Evolutionary conservation across 2,888 invertebrate species (phyloP).

Genomic region (Hoplodrina blanda): DNA sequence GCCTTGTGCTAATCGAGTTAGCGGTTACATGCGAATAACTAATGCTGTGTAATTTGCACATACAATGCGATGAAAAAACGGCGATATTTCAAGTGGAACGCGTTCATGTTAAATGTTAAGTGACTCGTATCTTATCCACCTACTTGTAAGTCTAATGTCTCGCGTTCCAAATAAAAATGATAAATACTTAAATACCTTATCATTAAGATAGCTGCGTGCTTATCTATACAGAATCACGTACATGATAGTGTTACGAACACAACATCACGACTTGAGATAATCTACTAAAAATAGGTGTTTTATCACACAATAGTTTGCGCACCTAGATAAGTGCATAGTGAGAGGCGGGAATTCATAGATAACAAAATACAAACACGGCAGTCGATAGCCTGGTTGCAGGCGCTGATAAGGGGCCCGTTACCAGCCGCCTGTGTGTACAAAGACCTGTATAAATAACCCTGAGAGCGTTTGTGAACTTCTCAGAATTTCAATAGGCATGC

Average conservation of each 20-base stretch:
- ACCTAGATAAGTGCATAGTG: slow-evolving; percentile 80
- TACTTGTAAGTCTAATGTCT: slow-evolving; percentile 58
- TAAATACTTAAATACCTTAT: slow-evolving; percentile 62
- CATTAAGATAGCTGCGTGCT: slow-evolving; percentile 62
- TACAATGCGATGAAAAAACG: slow-evolving; percentile 71
- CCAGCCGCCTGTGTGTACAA: slow-evolving; percentile 70
- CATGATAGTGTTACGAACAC: slow-evolving; percentile 65
- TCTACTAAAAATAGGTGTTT: slow-evolving; percentile 80
- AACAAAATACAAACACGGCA: slow-evolving; percentile 84
- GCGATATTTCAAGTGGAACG: slow-evolving; percentile 68
- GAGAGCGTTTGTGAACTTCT: slow-evolving; percentile 63
- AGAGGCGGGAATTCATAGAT: slow-evolving; percentile 82
- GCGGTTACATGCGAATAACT: slow-evolving; percentile 82
- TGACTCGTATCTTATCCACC: slow-evolving; percentile 64
- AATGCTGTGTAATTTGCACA: slow-evolving; percentile 82
- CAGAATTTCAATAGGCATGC: slow-evolving; percentile 61
- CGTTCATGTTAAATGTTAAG: slow-evolving; percentile 66
- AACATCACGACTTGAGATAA: slow-evolving; percentile 70
- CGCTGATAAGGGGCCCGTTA: slow-evolving; percentile 79
- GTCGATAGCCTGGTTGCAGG: slow-evolving; percentile 87
- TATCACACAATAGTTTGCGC: slow-evolving; percentile 78
- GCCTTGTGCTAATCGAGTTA: slow-evolving; percentile 88
- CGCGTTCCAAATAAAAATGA: slow-evolving; percentile 70
- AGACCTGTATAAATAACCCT: slow-evolving; percentile 62
- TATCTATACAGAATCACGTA: slow-evolving; percentile 70